Base-by-base conservation (phyloP, 2,888 invertebrate genomes). In the Empis livida region DNA sequence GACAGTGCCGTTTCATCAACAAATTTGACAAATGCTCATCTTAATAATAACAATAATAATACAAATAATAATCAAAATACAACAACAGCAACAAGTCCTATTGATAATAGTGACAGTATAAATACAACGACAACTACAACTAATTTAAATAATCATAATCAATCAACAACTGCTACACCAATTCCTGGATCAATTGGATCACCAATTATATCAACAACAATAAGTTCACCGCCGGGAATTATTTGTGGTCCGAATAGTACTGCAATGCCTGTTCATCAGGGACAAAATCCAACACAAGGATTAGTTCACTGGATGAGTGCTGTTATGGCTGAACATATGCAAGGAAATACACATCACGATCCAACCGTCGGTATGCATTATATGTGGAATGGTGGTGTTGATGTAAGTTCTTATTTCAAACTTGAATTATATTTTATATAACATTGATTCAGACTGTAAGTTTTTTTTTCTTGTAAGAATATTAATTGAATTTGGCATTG, bases 311-410 rank as follows among this genome's bases (percentile, higher is more conserved):
- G 92, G 92, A 91, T 92, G 90, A 90, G 91, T 65, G 70, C 70
- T 37, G 91, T 92, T 62, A 92, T 92, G 92, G 91, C 92, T 50
- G 92, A 92, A 65, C 91, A 92, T 67, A 91, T 91, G 82, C 91
- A 89, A 69, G 67, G 68, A 1, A 82, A 83, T 50, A 80, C 82
- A 57, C 86, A 86, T 59, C 85, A 86, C 61, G 71, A 70, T 62
- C 70, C 71, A 45, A 61, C 69, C 13, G 70, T 69, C 47, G 66
- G 66, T 46, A 70, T 70, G 71, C 70, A 70, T 52, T 70, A 70
- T 53, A 70, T 70, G 70, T 70, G 70, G 70, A 70, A 70, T 56
- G 71, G 71, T 43, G 63, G 67, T 49, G 64, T 70, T 35, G 70
- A 70, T 55, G 70, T 70, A 58, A 68, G 70, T 39, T 23, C n/a